A percentile compares a stretch with the other conserved stretches of the same genome.
phyloP scores from a whole-genome alignment of 2,888 invertebrate genomes.

The Synanthedon tipuliformis region DNA sequence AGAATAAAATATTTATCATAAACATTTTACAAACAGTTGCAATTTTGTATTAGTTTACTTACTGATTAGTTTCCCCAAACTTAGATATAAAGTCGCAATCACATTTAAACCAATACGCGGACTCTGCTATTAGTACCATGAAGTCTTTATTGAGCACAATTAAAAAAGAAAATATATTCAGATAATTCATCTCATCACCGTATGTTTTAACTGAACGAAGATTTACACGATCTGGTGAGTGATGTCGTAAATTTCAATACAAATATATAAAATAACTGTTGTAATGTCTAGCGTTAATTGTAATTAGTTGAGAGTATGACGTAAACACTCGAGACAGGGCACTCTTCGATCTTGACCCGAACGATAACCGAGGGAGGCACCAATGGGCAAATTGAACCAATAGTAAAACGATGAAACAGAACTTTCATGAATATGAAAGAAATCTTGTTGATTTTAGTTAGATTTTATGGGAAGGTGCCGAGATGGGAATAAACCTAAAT shows the following conservation, averaged over 20 bases:
- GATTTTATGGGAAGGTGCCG: too few relatives aligned
- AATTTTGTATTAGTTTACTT: too few relatives aligned
- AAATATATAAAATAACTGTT: not conserved
- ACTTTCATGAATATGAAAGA: not conserved
- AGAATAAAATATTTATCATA: too few relatives aligned
- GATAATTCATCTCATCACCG: not conserved
- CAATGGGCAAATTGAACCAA: constrained; percentile 5
- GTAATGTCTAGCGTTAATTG: not conserved
- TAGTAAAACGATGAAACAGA: too few relatives aligned
- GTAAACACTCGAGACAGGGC: constrained; percentile 15
- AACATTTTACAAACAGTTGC: too few relatives aligned
- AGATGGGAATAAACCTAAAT: too few relatives aligned
- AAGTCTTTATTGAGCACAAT: constrained; percentile 11
- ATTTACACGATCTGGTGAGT: not conserved
- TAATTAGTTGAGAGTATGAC: constrained; percentile 18
- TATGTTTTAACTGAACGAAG: not conserved
- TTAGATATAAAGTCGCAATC: constrained; percentile 9
- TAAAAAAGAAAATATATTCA: constrained; percentile 6
- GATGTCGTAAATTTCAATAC: not conserved
- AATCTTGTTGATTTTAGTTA: not conserved
- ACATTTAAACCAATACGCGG: constrained; percentile 5
- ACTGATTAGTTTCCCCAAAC: too few relatives aligned
- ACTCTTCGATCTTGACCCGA: constrained; percentile 25
- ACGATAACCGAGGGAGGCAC: constrained; percentile 17
- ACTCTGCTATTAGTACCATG: constrained; percentile 6